Evolutionary conservation across 1,140 invertebrate genomes (phyloP).

Genomic region (Penaeus chinensis): DNA sequence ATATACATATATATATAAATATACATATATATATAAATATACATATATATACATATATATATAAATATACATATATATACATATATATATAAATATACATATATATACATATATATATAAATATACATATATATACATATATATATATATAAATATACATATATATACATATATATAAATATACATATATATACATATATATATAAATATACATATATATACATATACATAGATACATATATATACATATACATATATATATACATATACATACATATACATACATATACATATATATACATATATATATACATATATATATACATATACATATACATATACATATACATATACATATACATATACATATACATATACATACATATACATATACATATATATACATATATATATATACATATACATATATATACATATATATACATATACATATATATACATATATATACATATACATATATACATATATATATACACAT

Average conservation of each 20-base stretch:
- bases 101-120: not conserved
- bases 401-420: not conserved
- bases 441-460: not conserved
- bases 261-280: not conserved
- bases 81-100: not conserved
- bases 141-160: not conserved
- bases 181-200: not conserved
- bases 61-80: not conserved
- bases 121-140: not conserved
- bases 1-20: not conserved
- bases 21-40: not conserved
- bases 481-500: not conserved
- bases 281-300: not conserved
- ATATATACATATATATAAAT: not conserved
- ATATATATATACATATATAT: not conserved
- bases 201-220: not conserved
- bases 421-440: not conserved
- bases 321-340: not conserved
- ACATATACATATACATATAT: not conserved
- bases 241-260: not conserved
- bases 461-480: not conserved
- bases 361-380: not conserved
- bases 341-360: not conserved
- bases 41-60: not conserved
- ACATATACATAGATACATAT: not conserved